These are phyloP conservation scores for Gorsachius magnificus DNA, from an alignment of 2,797 vertebrate species.

Conservation along the genomic window DNA sequence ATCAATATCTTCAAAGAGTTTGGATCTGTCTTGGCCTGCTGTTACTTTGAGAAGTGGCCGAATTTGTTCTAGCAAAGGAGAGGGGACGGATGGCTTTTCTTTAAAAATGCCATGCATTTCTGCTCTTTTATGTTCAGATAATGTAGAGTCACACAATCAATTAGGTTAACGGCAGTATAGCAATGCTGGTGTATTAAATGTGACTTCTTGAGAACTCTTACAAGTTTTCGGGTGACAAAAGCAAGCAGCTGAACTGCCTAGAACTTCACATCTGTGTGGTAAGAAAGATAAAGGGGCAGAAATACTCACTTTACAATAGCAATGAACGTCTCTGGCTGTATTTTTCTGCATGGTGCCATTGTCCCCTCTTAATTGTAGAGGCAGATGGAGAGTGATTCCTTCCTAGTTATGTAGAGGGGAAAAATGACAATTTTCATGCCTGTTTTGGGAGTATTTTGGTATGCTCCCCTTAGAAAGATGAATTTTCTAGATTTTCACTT, in stretches of 20 bases:
- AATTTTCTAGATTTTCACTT: not conserved
- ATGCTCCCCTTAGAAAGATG: not conserved
- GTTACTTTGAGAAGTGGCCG: not conserved
- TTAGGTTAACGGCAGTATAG: not conserved
- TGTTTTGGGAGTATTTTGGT: not conserved
- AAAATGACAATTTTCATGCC: not conserved
- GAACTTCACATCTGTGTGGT: not conserved
- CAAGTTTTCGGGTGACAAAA: not conserved
- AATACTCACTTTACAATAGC: not conserved
- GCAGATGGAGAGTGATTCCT: not conserved
- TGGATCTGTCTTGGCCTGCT: not conserved
- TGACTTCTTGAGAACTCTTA: rapidly evolving
- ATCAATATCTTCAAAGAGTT: conserved; percentile 12
- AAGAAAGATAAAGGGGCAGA: not conserved
- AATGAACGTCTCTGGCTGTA: not conserved
- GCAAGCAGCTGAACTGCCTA: not conserved
- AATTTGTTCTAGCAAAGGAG: not conserved
- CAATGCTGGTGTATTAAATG: not conserved
- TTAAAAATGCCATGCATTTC: not conserved
- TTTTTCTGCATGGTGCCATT: not conserved
- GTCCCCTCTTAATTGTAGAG: not conserved
- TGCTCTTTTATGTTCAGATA: not conserved
- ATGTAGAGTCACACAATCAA: rapidly evolving
- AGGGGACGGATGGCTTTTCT: not conserved
- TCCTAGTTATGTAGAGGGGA: not conserved